phyloP scores from a whole-genome alignment of 2,113 vertebrate species.

The Ciconia stormi region DNA sequence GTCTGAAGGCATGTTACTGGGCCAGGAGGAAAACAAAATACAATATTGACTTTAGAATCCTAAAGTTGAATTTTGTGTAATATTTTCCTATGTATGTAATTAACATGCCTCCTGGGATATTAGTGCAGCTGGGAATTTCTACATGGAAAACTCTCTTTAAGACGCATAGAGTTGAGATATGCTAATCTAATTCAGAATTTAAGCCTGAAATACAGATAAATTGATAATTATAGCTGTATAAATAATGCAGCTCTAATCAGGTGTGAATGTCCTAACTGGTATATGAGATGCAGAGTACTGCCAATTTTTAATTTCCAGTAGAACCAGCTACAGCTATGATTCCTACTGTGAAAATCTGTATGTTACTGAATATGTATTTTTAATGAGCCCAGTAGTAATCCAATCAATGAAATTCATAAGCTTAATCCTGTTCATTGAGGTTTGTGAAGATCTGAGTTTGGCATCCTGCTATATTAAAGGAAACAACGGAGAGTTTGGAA shows the following conservation, averaged over 20 bases:
- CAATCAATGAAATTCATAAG: not conserved
- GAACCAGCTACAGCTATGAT: not conserved
- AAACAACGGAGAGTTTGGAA: not conserved
- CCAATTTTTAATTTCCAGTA: conserved; percentile 11
- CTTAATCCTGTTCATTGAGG: not conserved
- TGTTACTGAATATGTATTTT: not conserved
- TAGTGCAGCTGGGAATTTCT: not conserved
- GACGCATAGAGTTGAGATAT: not conserved
- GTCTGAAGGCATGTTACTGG: not conserved
- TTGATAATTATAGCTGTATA: conserved; percentile 14
- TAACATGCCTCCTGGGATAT: not conserved
- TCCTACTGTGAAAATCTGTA: not conserved
- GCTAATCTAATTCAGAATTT: conserved; percentile 13
- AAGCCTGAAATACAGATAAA: not conserved
- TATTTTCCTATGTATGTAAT: not conserved
- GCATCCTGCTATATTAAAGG: not conserved
- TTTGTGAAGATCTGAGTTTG: not conserved
- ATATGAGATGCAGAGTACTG: not conserved
- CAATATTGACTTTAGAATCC: not conserved
- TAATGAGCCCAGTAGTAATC: not conserved
- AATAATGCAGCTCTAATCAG: not conserved
- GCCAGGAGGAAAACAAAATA: not conserved
- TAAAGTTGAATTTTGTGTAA: not conserved
- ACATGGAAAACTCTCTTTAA: not conserved
- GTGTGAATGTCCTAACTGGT: not conserved